Evolutionary conservation across 1,140 invertebrate species (phyloP), one percentile per base, ranked within the genome.

Genomic region (Acromyrmex charruanus): DNA sequence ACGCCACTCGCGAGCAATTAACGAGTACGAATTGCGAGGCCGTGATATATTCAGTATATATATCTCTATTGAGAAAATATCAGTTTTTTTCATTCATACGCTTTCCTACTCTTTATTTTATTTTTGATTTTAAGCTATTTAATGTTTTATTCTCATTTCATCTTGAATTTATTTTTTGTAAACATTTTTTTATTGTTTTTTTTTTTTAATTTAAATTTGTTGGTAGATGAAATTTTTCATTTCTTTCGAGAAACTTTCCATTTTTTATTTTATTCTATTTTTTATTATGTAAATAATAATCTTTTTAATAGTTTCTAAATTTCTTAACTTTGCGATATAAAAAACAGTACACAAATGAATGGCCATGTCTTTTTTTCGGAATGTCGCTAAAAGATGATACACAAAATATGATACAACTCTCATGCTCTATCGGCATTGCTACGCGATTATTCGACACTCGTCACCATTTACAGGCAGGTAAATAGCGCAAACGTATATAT

Each of bases 401-500:
- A 69, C 35, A 31, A 81, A 69, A 71, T 69, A 21, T 65, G 3
- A 21, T n/a, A 58, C 18, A 65, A 51, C 49, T 80, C 49, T 72
- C 66, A 82, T 74, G 80, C 80, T 82, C 61, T 82, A 75, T 35
- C 25, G 28, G 2, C 18, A 82, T 61, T 69, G 25, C 69, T 39
- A 21, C 69, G 58, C 39, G 68, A 82, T 82, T 71, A 82, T 61
- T 82, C 31, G 10, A 65, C 21, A 71, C 49, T 49, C 49, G 6
- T 16, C 44, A 25, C 53, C 31, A 25, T 49, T 82, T 82, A 59
- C 25, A 84, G 25, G 58, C 25, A 75, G 39, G 51, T 51, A 74
- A 49, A 49, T 44, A 75, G 55, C 68, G 53, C 80, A 84, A 82
- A 84, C 68, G n/a, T 74, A 68, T 44, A 61, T 74, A 63, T 72